Evolutionary conservation across 2,888 invertebrate genomes (phyloP), one percentile per base, ranked within the genome.

Genomic region (Hypercompe scribonia): DNA sequence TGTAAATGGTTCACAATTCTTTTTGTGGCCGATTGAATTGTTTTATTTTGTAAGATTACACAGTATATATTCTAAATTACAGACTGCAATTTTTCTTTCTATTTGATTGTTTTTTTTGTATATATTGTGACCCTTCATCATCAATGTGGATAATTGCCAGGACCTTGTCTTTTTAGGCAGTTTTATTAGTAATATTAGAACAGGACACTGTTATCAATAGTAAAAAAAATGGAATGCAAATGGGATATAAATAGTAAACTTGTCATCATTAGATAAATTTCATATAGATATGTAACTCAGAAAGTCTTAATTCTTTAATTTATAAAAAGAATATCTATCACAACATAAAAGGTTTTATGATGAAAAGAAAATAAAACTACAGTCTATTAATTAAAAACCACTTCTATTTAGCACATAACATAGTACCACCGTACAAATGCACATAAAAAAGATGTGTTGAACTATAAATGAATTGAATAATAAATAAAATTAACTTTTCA

Each of bases 371-470:
- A 77, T 74, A 81, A 82, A 84, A 82, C 78, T 46, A 77, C 73
- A 66, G 66, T 69, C 65, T 75, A 68, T 73, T 81, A 75, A 76
- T 78, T 84, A 83, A 84, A 89, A 87, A 87, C 83, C 78, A 86
- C 81, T 89, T 91, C 87, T 91, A 91, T 88, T 87, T 81, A 86
- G 78, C 87, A 90, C 84, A 87, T 71, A 80, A 84, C 85, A 87
- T 83, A 87, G 80, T 80, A 81, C 87, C 84, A 87, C 81, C 83
- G 86, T 81, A 84, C 81, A 90, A 90, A 90, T 92, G 90, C 89
- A 87, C 80, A 78, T 86, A 79, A 86, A 89, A 88, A 88, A 88
- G 86, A 87, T 79, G 84, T 88, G 83, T 87, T 74, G 71, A 85
- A 69, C 68, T 74, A 77, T 82, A 86, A 81, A 82, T 84, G 82